Evolutionary conservation across 2,888 invertebrate species (phyloP), one percentile per base, ranked within the genome.

Genomic region (Andrena dorsata): DNA sequence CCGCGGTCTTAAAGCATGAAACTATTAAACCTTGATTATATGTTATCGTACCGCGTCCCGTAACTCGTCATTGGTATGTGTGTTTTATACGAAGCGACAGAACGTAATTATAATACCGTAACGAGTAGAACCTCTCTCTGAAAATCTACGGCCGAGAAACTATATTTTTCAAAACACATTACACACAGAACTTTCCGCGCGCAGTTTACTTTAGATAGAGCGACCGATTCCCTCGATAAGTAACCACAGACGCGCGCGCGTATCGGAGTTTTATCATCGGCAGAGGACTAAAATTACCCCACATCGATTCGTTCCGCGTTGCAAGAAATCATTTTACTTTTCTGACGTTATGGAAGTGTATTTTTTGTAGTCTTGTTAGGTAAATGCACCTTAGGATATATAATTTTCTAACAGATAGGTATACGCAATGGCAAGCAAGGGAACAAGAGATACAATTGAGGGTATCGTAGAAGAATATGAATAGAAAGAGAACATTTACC

Each of bases 41-140:
- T 56, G 72, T 75, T 10, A 49, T n/a, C 56, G 30, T 49, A 64
- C 32, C 30, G n/a, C 23, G 13, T 47, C 60, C 53, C 65, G 61
- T 56, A 79, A 32, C 13, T 66, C 35, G 35, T 71, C 66, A 56
- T 47, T 63, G 32, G 60, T 47, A 32, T 28, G 47, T 47, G 71
- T 65, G 63, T 82, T 82, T 81, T 71, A 80, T 51, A 75, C 66
- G 32, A 68, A 56, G 4, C 30, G 23, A 66, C 53, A n/a, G 49
- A 49, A 71, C 68, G 75, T 71, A 68, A 68, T 81, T 74, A 30
- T 63, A 53, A 16, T 26, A 41, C 8, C n/a, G 35, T 51, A 64
- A 70, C n/a, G 47, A 41, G 28, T 65, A 65, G 58, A 64, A 70
- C n/a, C 13, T 7, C 13, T 1, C 16, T 51, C 10, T 26, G 26